These are phyloP conservation scores for Holothuria glaberrima DNA, from an alignment of 35 echinoderm and acorn worm genomes.

Conservation along the genomic window DNA sequence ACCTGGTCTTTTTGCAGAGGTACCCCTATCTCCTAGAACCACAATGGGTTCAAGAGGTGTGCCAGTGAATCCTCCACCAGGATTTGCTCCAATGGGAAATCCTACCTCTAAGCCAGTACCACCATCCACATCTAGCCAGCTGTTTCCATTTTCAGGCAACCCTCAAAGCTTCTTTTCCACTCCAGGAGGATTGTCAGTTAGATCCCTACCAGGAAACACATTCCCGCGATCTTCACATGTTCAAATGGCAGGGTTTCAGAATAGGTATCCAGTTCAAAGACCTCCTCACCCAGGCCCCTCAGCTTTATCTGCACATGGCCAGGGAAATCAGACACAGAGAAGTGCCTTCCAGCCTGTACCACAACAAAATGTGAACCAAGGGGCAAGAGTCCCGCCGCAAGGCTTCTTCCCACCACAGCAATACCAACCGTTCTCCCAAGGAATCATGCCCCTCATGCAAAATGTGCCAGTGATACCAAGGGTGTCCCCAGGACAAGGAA, in stretches of 20 bases:
- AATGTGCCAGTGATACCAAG: too few species aligned
- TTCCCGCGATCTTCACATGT: neutral
- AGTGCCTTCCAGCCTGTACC: conserved; percentile 47
- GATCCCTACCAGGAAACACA: neutral
- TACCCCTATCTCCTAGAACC: too few species aligned
- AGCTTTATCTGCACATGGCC: neutral
- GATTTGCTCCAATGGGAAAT: neutral
- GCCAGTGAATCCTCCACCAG: neutral
- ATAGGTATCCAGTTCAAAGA: neutral
- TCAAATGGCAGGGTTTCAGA: neutral
- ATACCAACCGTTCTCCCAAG: too few species aligned
- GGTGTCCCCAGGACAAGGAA: too few species aligned
- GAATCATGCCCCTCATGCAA: too few species aligned
- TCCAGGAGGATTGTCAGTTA: neutral
- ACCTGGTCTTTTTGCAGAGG: too few species aligned
- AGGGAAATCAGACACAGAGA: neutral
- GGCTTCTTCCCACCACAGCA: too few species aligned
- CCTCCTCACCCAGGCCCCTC: neutral
- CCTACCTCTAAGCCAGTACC: neutral
- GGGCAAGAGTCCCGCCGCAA: too few species aligned
- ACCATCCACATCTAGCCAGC: neutral
- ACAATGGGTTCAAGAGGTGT: neutral
- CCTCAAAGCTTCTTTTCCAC: conserved; percentile 1
- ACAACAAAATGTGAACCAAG: neutral
- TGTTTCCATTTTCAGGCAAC: neutral